Base-by-base conservation (phyloP, 2,113 vertebrate genomes). In the Dasyornis broadbenti region DNA sequence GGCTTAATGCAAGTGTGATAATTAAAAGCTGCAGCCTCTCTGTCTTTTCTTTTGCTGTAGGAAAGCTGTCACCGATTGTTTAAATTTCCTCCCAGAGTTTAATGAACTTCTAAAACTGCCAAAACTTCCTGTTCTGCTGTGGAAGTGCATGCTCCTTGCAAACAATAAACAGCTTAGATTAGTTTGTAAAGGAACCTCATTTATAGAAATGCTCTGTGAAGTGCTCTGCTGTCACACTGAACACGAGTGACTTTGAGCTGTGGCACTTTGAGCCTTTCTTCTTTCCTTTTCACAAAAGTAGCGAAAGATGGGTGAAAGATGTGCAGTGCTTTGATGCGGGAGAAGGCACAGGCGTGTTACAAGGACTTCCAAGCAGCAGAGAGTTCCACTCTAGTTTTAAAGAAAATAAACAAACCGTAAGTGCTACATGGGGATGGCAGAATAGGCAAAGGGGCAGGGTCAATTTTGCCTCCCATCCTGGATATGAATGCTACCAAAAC, bases 21-120 rank as follows among this genome's bases (percentile, higher is more conserved):
- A 97, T 96, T 96, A 60, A 93, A 97, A 97, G 95, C 95, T 97
- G 90, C 94, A 95, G 93, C 91, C 52, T 92, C 75, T 44, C 83
- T 64, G 87, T 77, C 42, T 96, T 44, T 88, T 68, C 94, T 64
- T 42, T 37, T 78, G 83, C 95, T 69, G 65, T 54, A 80, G 35
- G 89, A 95, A 90, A 94, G 69, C 81, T 93, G 92, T 71, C 47
- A 21, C 70, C 44, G 85, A 75, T 71, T 95, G 82, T 94, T 97
- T 90, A 84, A 95, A 93, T 97, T 95, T 95, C 95, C 90, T 96
- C 80, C 47, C 57, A 86, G 90, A 90, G 92, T 97, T 95, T 94
- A 96, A 96, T 94, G 92, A 95, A 97, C 93, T 95, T 94, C 87
- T 93, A 84, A 90, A 90, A 94, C 80, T 77, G 92, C 83, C 90